phyloP scores from a whole-genome alignment of 1,140 invertebrate genomes.

The Cherax destructor region DNA sequence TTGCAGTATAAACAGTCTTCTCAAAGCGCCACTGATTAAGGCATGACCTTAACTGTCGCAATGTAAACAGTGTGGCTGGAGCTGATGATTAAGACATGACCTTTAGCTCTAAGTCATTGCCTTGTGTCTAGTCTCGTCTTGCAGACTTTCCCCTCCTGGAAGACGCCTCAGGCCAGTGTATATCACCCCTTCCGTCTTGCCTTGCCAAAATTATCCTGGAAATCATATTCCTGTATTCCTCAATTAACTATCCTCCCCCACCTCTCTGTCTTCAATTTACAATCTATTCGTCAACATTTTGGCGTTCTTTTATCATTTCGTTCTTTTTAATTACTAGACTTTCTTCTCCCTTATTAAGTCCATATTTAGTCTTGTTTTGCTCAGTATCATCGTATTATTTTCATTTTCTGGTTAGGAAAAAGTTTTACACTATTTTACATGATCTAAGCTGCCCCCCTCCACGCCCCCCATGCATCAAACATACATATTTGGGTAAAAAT shows the following conservation, averaged over 20 bases:
- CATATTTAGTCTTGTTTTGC: conserved; percentile 57
- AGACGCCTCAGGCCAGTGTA: conserved; percentile 28
- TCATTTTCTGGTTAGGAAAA: conserved; percentile 37
- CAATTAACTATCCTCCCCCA: conserved; percentile 50
- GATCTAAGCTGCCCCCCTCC: conserved; percentile 24
- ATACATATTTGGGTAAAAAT: conserved; percentile 56
- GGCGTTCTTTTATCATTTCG: conserved; percentile 43
- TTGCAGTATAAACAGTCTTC: too few relatives aligned
- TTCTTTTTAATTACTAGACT: conserved; percentile 56
- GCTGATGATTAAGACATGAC: too few relatives aligned
- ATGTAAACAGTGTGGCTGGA: too few relatives aligned
- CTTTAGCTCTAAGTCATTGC: too few relatives aligned
- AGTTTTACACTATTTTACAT: conserved; percentile 28
- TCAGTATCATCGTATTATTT: conserved; percentile 37
- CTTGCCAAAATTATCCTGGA: conserved; percentile 39
- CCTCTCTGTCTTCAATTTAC: conserved; percentile 54
- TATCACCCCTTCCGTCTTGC: conserved; percentile 49
- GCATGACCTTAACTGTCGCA: too few relatives aligned
- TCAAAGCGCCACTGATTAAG: too few relatives aligned
- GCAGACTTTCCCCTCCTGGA: conserved; percentile 6
- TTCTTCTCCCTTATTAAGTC: conserved; percentile 59
- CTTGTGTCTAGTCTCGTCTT: neutral
- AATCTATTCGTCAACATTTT: conserved; percentile 58
- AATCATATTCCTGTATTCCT: conserved; percentile 55
- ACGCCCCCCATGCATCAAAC: conserved; percentile 36